Evolutionary conservation across 1,140 invertebrate species (phyloP).

Genomic region (Tetragonula clypearis): DNA sequence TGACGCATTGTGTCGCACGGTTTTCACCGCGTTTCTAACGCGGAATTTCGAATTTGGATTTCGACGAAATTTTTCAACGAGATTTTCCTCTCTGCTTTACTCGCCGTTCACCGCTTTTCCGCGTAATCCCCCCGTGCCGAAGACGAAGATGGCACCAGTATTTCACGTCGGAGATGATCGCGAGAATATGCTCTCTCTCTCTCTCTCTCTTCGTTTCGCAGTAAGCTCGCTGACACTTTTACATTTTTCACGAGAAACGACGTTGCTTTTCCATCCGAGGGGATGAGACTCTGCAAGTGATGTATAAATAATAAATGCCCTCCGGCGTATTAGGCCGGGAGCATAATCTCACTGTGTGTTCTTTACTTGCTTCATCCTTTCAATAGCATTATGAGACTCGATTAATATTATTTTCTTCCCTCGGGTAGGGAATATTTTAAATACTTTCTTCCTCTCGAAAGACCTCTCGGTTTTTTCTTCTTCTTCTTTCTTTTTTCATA

Average conservation of each 20-base stretch:
- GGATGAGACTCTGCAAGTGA: background rate
- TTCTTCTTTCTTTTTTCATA: no score
- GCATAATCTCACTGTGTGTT: accelerated
- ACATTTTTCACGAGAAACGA: background rate
- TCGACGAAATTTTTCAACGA: background rate
- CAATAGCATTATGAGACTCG: background rate
- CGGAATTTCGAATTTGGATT: background rate
- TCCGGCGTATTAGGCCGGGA: background rate
- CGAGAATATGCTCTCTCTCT: background rate
- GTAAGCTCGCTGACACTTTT: background rate
- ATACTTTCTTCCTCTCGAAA: background rate
- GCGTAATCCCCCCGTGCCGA: background rate
- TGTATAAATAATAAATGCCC: background rate
- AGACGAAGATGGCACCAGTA: background rate
- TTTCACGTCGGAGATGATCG: background rate
- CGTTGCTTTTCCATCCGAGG: background rate
- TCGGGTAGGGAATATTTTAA: background rate
- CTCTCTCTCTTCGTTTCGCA: background rate
- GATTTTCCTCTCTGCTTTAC: background rate
- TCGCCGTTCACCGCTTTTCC: background rate
- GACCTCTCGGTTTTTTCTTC: no score
- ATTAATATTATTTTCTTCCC: background rate
- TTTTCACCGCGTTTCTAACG: background rate
- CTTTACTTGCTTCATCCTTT: background rate
- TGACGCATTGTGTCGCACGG: no score